These are phyloP conservation scores for Synaphobranchus kaupii DNA, from an alignment of 2,797 vertebrate genomes.

Conservation along the genomic window DNA sequence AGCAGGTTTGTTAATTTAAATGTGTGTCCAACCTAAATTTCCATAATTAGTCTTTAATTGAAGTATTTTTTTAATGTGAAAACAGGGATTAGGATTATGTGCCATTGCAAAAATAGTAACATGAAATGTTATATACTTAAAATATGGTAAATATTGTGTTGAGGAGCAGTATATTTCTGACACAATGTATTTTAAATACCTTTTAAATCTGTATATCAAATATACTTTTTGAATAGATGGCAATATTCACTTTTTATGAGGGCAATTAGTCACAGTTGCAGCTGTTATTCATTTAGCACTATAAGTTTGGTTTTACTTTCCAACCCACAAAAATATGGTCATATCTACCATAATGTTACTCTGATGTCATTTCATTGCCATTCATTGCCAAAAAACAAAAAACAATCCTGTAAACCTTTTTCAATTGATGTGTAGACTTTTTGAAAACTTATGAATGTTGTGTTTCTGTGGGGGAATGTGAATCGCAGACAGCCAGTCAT, in stretches of 20 bases:
- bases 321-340: background rate
- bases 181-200: background rate
- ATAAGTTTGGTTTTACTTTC: background rate
- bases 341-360: too few relatives aligned
- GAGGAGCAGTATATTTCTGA: background rate
- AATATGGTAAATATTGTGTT: background rate
- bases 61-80: background rate
- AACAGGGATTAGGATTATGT: background rate
- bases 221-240: background rate
- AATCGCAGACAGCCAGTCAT: conserved; percentile 26
- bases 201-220: conserved; percentile 1
- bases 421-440: background rate
- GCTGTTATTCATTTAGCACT: background rate
- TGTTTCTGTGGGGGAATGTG: background rate
- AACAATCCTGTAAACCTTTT: background rate
- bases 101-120: background rate
- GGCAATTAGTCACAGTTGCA: background rate
- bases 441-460: background rate
- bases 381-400: background rate
- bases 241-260: conserved; percentile 12
- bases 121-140: conserved; percentile 1
- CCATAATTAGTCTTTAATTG: background rate
- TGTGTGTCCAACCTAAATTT: background rate
- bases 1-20: background rate
- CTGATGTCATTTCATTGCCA: background rate